phyloP scores from a whole-genome alignment of 2,113 vertebrate species.

The Menura novaehollandiae region DNA sequence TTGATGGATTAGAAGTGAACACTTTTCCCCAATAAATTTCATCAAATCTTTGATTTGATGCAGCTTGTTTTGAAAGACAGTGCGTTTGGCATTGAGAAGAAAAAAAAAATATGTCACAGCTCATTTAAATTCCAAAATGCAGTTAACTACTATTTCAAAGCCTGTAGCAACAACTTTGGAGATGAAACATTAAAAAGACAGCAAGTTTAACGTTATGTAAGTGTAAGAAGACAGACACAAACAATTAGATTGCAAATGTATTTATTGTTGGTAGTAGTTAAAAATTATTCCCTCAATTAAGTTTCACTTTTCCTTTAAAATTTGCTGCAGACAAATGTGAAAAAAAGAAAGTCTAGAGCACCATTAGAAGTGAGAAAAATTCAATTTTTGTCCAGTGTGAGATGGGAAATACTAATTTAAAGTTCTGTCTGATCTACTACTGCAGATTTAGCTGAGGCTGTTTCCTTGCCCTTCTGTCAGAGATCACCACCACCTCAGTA shows the following conservation, averaged over 20 bases:
- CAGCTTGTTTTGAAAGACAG: background rate
- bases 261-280: background rate
- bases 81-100: background rate
- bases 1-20: background rate
- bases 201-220: background rate
- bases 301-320: background rate
- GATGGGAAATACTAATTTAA: background rate
- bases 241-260: background rate
- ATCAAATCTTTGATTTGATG: background rate
- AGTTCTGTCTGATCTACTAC: background rate
- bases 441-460: background rate
- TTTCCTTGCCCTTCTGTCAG: background rate
- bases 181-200: background rate
- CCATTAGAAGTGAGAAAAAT: background rate
- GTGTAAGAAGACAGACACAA: background rate
- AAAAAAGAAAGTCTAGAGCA: background rate
- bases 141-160: conserved; percentile 33
- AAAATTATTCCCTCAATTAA: background rate
- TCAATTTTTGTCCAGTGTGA: background rate
- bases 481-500: background rate
- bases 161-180: conserved; percentile 15
- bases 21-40: background rate
- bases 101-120: background rate
- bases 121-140: conserved; percentile 39
- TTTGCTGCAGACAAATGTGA: background rate